phyloP scores from a whole-genome alignment of 2,888 invertebrate genomes.

The Sinotaia quadrata region DNA sequence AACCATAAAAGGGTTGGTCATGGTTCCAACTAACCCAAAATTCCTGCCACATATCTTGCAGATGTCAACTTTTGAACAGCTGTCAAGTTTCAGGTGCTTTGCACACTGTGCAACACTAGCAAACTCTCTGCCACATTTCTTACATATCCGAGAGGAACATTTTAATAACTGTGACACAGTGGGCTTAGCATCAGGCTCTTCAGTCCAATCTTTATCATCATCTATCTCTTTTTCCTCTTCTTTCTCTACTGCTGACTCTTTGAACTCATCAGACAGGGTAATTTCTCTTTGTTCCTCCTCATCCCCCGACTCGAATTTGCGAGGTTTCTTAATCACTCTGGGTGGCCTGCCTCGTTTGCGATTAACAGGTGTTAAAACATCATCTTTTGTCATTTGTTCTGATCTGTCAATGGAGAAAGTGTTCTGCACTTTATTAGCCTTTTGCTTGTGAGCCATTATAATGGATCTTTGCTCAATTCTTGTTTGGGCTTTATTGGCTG shows the following conservation, averaged over 20 bases:
- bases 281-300: slow-evolving; percentile 25
- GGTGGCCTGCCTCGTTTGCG: slow-evolving; percentile 6
- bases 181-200: slow-evolving; percentile 31
- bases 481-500: too few species aligned
- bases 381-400: neutral
- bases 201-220: slow-evolving; percentile 27
- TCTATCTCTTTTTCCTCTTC: slow-evolving; percentile 25
- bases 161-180: too few species aligned
- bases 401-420: neutral
- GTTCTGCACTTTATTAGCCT: too few species aligned
- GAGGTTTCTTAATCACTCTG: slow-evolving; percentile 16
- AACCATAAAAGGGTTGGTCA: too few species aligned
- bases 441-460: neutral
- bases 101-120: too few species aligned
- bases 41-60: too few species aligned
- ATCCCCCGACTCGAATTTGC: slow-evolving; percentile 8
- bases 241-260: neutral
- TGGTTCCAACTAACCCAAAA: too few species aligned
- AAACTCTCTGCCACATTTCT: too few species aligned
- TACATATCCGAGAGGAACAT: too few species aligned
- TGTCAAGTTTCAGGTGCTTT: too few species aligned
- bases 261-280: too few species aligned
- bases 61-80: too few species aligned
- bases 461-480: neutral
- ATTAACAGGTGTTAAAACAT: neutral